Evolutionary conservation across 2,113 vertebrate genomes (phyloP).

Genomic region (Oplegnathus fasciatus): DNA sequence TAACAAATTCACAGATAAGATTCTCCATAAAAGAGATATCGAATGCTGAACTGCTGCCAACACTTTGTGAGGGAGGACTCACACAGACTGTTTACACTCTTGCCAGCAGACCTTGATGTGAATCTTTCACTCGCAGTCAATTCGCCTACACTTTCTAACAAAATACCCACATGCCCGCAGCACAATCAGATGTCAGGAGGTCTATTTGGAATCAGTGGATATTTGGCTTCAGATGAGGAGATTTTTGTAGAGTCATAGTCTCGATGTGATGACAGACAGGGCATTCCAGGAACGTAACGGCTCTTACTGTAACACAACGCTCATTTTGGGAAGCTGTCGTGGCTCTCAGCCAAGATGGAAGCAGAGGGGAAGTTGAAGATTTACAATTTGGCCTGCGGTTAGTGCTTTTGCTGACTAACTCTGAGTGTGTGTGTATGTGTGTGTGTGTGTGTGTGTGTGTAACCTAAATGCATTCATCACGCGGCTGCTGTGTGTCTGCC

Average conservation of each 20-base stretch:
- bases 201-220: neutral
- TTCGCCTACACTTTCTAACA: constrained; percentile 2
- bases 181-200: constrained; percentile 12
- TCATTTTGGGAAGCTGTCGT: constrained; percentile 74
- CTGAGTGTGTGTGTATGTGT: constrained; percentile 8
- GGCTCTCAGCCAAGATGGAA: constrained; percentile 60
- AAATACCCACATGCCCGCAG: neutral
- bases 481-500: constrained; percentile 18
- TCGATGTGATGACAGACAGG: constrained; percentile 14
- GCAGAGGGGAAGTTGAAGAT: constrained; percentile 42
- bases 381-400: constrained; percentile 51
- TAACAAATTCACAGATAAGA: neutral
- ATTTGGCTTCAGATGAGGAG: constrained; percentile 13
- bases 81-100: constrained; percentile 30
- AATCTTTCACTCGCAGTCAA: constrained; percentile 24
- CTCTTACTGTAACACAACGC: constrained; percentile 66
- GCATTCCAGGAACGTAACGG: constrained; percentile 62
- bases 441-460: constrained; percentile 42
- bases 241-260: constrained; percentile 17
- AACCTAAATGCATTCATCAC: constrained; percentile 42
- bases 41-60: constrained; percentile 19
- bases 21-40: neutral
- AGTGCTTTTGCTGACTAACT: constrained; percentile 55
- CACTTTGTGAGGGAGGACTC: constrained; percentile 14
- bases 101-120: constrained; percentile 26